phyloP scores from a whole-genome alignment of 2,797 vertebrate genomes.

The Gymnopithys bicolor region DNA sequence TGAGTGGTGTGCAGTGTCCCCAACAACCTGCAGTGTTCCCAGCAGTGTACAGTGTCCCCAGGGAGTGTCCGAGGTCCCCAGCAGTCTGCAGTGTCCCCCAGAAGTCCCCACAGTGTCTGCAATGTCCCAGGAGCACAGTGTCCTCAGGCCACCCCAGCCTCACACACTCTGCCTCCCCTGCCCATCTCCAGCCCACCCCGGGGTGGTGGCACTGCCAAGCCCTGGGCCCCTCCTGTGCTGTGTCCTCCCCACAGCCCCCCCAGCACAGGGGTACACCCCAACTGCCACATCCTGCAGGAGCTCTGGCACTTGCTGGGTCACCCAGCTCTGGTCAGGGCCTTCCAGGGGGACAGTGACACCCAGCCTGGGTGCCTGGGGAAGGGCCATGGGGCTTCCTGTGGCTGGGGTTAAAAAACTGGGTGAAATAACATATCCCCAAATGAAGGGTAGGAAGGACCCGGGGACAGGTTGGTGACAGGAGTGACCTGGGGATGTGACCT shows the following conservation, averaged over 20 bases:
- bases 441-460: not conserved
- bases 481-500: no score
- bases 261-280: not conserved
- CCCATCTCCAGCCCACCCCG: rapidly evolving
- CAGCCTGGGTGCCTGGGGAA: not conserved
- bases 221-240: not conserved
- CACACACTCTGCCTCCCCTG: no score
- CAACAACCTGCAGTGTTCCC: not conserved
- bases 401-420: not conserved
- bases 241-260: not conserved
- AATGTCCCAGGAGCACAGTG: not conserved
- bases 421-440: not conserved
- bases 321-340: rapidly evolving
- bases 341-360: not conserved
- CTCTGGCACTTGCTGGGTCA: not conserved
- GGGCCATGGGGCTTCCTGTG: no score
- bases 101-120: not conserved
- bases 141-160: not conserved
- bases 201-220: not conserved
- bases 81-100: not conserved
- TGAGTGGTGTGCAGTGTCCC: no score
- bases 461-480: not conserved
- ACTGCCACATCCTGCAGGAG: not conserved
- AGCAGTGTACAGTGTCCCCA: not conserved
- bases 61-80: not conserved